Base-by-base conservation (phyloP, 2,888 invertebrate genomes). In the Hydrotaea cyrtoneurina region DNA sequence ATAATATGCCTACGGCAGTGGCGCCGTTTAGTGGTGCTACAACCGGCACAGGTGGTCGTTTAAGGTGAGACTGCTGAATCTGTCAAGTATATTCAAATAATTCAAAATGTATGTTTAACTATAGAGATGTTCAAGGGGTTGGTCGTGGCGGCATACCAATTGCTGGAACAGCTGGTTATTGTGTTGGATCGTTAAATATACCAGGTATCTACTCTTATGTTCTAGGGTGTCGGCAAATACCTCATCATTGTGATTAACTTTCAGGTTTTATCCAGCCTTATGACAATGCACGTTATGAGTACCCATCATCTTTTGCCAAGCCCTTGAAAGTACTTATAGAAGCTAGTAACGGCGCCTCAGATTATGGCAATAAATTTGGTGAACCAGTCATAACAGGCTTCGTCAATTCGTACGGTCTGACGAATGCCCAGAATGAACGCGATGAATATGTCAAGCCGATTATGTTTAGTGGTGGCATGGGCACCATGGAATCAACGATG, bases 331-430 rank as follows among this genome's bases (percentile, higher is more conserved):
- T 99, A 62, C 95, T 98, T 21, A 95, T 99, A 36, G 98, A 99
- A 92, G 99, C 99, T 0, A 98, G 98, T 91, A 98, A 99, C 91
- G 99, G 99, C 0, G 99, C 99, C 2, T 98, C 98, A 0, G 99
- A 99, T 92, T 99, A 99, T 92, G 99, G 99, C 8, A 99, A 99
- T 92, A 99, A 99, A 93, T 99, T 99, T 93, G 99, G 99, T 0
- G 99, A 99, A 92, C 99, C 99, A 0, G 94, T 99, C 0, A 95
- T 99, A 86, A 93, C 94, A 89, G 99, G 99, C 7, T 99, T 99
- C 92, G 96, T 96, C 0, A 95, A 98, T 77, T 96, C 98, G 0
- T 99, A 97, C 91, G 99, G 99, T 0, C 93, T 97, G 90, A 93
- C 93, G 23, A 94, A 96, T 88, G 93, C 93, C 0, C 93, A 93